Percentiles rank a stretch among this genome's conserved stretches.
Conservation (phyloP, 2,888 invertebrate species). For the Muscina levida region DNA sequence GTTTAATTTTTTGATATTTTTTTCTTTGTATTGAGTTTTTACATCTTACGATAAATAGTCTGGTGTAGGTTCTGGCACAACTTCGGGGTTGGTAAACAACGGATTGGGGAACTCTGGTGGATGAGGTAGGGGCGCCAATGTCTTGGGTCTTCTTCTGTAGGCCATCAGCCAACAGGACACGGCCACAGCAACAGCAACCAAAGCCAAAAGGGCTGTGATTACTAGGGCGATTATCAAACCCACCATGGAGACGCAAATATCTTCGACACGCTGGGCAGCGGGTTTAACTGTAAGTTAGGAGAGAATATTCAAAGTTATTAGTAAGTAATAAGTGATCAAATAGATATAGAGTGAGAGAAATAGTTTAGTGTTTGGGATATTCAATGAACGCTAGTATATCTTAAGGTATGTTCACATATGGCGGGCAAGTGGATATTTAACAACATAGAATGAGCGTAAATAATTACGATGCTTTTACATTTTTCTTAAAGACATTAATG, state of each 20-base stretch:
- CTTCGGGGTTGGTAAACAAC: slow-evolving; percentile 91
- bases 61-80: slow-evolving; percentile 90
- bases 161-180: slow-evolving; percentile 98
- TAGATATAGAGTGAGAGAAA: background rate
- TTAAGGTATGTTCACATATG: too few species aligned
- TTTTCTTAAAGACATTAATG: too few species aligned
- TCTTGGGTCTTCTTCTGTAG: slow-evolving; percentile 91
- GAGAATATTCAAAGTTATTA: slow-evolving; percentile 21
- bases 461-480: too few species aligned
- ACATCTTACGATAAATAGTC: slow-evolving; percentile 85
- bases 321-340: slow-evolving; percentile 10
- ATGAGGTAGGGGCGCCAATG: slow-evolving; percentile 94
- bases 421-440: too few species aligned
- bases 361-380: background rate
- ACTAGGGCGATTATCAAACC: slow-evolving; percentile 95
- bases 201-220: slow-evolving; percentile 93
- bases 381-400: too few species aligned
- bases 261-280: slow-evolving; percentile 83
- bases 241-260: slow-evolving; percentile 96
- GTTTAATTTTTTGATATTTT: slow-evolving; percentile 53
- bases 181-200: slow-evolving; percentile 96
- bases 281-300: slow-evolving; percentile 76
- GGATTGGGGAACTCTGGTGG: slow-evolving; percentile 98
- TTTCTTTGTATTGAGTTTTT: slow-evolving; percentile 60
- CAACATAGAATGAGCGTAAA: too few species aligned